phyloP scores from a whole-genome alignment of 1,140 invertebrate genomes.

The Caenorhabditis inopinata region DNA sequence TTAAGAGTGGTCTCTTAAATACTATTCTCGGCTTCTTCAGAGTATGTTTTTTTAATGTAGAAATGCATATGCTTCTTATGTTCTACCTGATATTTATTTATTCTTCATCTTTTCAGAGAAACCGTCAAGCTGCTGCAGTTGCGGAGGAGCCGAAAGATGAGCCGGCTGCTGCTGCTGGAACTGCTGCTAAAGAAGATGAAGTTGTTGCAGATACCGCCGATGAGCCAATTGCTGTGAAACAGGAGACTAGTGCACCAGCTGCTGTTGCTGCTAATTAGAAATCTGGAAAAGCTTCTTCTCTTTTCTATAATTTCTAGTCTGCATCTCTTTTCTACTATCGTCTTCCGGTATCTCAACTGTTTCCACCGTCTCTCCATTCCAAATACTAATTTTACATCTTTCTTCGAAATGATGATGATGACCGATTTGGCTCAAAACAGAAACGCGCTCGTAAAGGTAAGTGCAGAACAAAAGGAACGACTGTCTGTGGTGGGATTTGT shows the following conservation, averaged over 20 bases:
- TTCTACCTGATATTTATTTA: too few relatives aligned
- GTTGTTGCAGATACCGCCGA: slow-evolving; percentile 6
- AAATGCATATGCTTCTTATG: too few relatives aligned
- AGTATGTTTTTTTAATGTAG: not conserved
- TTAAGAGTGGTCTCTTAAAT: slow-evolving; percentile 46
- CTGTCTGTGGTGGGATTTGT: not conserved
- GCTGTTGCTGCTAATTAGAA: slow-evolving; percentile 21
- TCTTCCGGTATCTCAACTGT: slow-evolving; percentile 32
- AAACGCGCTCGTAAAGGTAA: slow-evolving; percentile 10
- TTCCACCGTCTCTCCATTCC: slow-evolving; percentile 12
- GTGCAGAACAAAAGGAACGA: slow-evolving; percentile 1
- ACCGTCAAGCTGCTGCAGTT: not conserved
- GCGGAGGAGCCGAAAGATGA: slow-evolving; percentile 7
- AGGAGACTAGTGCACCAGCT: slow-evolving; percentile 10
- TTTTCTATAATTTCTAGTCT: not conserved
- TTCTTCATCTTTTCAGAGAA: not conserved
- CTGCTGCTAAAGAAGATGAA: not conserved
- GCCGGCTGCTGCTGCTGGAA: not conserved
- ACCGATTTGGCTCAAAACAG: not conserved
- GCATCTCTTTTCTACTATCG: slow-evolving; percentile 10
- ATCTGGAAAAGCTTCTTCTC: not conserved
- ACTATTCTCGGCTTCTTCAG: slow-evolving; percentile 54
- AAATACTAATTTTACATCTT: not conserved
- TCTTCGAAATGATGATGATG: slow-evolving; percentile 18
- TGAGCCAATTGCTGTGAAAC: slow-evolving; percentile 17